Evolutionary conservation across 2,797 vertebrate species (phyloP).

Genomic region (Dromococcyx pavoninus): DNA sequence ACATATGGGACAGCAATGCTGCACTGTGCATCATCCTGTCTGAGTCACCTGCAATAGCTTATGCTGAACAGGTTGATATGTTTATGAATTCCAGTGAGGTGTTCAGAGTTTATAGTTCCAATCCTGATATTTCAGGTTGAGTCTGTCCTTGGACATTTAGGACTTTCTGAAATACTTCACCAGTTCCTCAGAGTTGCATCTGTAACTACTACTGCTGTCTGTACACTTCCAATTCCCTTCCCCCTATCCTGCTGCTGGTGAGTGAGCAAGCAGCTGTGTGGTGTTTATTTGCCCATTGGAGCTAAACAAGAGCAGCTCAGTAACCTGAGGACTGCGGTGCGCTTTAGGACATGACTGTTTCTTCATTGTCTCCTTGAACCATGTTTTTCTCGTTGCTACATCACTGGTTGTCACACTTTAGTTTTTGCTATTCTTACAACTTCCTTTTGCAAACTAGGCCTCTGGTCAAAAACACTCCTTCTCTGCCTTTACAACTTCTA

Average conservation of each 20-base stretch:
- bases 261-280: too few relatives aligned
- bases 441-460: background rate
- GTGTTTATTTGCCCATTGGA: too few relatives aligned
- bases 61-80: background rate
- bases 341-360: background rate
- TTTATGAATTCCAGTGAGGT: background rate
- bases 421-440: background rate
- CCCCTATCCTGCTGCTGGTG: too few relatives aligned
- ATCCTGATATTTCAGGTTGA: background rate
- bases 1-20: background rate
- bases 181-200: accelerated
- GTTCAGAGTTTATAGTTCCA: background rate
- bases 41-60: background rate
- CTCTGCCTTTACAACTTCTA: background rate
- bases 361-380: background rate
- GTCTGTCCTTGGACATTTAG: background rate
- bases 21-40: background rate
- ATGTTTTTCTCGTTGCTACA: background rate
- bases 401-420: background rate
- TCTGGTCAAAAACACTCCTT: background rate
- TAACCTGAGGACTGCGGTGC: background rate
- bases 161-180: background rate
- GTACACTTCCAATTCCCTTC: too few relatives aligned
- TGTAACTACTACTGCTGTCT: background rate
- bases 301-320: background rate